Base-by-base conservation (phyloP, 2,113 vertebrate species). In the Prochilodus magdalenae region DNA sequence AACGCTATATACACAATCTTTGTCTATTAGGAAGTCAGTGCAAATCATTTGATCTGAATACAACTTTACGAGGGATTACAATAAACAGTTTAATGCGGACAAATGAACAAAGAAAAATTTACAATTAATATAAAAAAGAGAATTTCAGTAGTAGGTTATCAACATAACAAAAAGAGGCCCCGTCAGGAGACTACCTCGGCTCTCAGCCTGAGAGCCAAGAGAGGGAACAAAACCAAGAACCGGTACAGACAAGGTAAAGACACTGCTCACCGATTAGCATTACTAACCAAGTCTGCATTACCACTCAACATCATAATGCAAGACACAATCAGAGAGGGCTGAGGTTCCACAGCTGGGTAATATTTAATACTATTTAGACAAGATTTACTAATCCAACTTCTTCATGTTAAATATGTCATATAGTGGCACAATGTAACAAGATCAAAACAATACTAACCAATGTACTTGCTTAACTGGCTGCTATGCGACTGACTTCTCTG, bases 11-110 rank as follows among this genome's bases (percentile, higher is more conserved):
- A 96, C 94, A 96, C 91, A 92, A 91, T 93, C 24, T 77, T 57
- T 95, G 93, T 59, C 71, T 30, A 55, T 36, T 60, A 72, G 62
- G 24, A 94, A 95, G 93, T 95, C 95, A 96, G 95, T 96, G 95
- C 95, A 96, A 94, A 94, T 94, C 95, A 94, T 94, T 94, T 94
- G 93, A 89, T 89, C 73, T 70, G 94, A 93, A 93, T 91, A 94
- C 92, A 89, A 85, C 94, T 95, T 89, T 92, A 91, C 95, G 95
- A 96, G 95, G 95, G 95, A 94, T 95, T 95, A 78, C 94, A 94
- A 93, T 95, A 90, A 94, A 93, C 92, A 90, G 93, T 91, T 92
- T 62, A 69, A 51, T 73, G 44, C 33, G 51, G 65, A 51, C 60
- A 63, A 73, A n/a, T n/a, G n/a, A n/a, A 53, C 18, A 89, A 90